A percentile compares a stretch with the other conserved stretches of the same genome.
These are phyloP conservation scores for Pseudanteris insignis DNA, from an alignment of 2,888 invertebrate genomes.

Conservation along the genomic window DNA sequence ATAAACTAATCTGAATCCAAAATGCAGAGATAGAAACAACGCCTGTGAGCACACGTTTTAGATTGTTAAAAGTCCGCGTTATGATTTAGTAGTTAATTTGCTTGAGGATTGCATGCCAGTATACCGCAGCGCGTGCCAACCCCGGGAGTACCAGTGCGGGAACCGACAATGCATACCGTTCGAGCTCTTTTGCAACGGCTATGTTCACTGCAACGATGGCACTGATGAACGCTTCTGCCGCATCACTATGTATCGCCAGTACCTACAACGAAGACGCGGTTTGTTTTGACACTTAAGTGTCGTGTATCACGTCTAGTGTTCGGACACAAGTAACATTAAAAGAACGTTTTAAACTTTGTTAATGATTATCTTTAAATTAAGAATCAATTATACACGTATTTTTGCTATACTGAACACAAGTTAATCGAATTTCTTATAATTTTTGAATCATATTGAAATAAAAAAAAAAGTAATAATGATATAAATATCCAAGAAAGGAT, in stretches of 20 bases:
- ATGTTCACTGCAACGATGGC: conserved; percentile 69
- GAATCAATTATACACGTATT: no score
- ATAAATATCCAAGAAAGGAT: no score
- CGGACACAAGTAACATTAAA: background rate
- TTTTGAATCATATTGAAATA: no score
- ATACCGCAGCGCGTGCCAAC: conserved; percentile 63
- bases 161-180: conserved; percentile 72
- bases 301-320: conserved; percentile 54
- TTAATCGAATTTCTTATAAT: no score
- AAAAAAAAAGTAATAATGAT: no score
- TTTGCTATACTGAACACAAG: no score
- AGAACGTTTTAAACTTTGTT: background rate
- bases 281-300: conserved; percentile 63
- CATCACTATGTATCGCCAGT: conserved; percentile 66
- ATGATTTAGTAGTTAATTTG: conserved; percentile 64
- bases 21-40: conserved; percentile 6
- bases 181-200: conserved; percentile 71
- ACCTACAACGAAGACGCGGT: conserved; percentile 62
- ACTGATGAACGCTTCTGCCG: conserved; percentile 70
- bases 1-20: no score
- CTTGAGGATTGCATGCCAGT: conserved; percentile 64
- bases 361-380: background rate
- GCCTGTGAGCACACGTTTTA: conserved; percentile 7
- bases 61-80: conserved; percentile 53
- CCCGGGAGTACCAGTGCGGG: conserved; percentile 70